A percentile compares a stretch with the other conserved stretches of the same genome.
These are phyloP conservation scores for Papilio polyxenes DNA, from an alignment of 1,140 invertebrate species.

Conservation along the genomic window DNA sequence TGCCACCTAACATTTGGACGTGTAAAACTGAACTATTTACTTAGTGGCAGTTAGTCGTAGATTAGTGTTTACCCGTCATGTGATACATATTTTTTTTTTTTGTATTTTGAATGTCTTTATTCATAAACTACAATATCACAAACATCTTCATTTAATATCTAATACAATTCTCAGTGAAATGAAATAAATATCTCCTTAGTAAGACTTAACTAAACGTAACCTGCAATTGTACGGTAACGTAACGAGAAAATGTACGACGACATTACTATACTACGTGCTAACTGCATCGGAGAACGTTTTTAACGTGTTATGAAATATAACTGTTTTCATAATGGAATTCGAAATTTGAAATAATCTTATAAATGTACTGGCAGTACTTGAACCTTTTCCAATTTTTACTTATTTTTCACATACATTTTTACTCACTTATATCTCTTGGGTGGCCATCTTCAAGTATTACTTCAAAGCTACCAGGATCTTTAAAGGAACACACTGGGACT, in stretches of 20 bases:
- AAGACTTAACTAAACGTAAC: neutral
- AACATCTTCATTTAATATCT: neutral
- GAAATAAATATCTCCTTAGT: neutral
- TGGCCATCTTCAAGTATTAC: no score
- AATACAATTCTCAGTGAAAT: neutral
- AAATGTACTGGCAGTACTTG: neutral
- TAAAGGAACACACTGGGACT: no score
- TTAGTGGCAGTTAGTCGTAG: no score
- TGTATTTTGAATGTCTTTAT: no score
- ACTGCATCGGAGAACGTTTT: constrained; percentile 20
- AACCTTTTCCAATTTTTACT: neutral
- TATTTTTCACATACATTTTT: no score
- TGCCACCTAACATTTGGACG: no score
- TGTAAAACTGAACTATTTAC: no score
- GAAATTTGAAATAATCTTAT: neutral
- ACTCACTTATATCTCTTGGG: no score
- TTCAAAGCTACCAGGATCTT: no score
- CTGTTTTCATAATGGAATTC: neutral
- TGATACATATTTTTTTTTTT: no score
- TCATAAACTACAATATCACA: neutral
- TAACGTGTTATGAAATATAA: constrained; percentile 20
- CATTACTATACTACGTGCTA: constrained; percentile 10
- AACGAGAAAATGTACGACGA: neutral
- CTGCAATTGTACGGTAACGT: neutral
- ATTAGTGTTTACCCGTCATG: no score